phyloP scores from a whole-genome alignment of 1,140 invertebrate species.

The Papilio helenus region DNA sequence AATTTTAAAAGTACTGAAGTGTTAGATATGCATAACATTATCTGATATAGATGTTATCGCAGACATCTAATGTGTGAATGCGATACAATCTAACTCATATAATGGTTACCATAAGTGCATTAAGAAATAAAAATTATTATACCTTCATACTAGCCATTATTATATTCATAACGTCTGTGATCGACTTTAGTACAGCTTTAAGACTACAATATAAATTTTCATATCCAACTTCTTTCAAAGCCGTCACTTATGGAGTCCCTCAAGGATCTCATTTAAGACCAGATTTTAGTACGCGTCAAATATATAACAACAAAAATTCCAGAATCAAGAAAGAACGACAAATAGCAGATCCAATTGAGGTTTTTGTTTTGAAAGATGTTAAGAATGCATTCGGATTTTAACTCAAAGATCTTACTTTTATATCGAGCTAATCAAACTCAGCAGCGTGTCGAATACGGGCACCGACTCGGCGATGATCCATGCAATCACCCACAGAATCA shows the following conservation, averaged over 20 bases:
- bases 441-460: too few species aligned
- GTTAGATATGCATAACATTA: conserved; percentile 13
- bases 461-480: too few species aligned
- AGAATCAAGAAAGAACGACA: too few species aligned
- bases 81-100: conserved; percentile 10
- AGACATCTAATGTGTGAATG: conserved; percentile 7
- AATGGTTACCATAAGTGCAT: conserved; percentile 29
- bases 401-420: too few species aligned
- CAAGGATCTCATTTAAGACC: too few species aligned
- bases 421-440: too few species aligned
- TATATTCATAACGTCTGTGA: too few species aligned
- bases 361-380: neutral
- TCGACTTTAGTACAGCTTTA: too few species aligned
- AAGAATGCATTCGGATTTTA: neutral
- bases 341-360: neutral
- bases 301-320: too few species aligned
- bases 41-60: conserved; percentile 16
- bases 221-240: neutral
- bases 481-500: too few species aligned
- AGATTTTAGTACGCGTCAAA: too few species aligned
- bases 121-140: conserved; percentile 8
- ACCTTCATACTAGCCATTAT: neutral
- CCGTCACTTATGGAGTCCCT: neutral
- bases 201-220: too few species aligned
- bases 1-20: conserved; percentile 24